A percentile compares a stretch with the other conserved stretches of the same genome.
Conservation (phyloP, 2,797 vertebrate genomes). For the Mormyrus hasselquistii region DNA sequence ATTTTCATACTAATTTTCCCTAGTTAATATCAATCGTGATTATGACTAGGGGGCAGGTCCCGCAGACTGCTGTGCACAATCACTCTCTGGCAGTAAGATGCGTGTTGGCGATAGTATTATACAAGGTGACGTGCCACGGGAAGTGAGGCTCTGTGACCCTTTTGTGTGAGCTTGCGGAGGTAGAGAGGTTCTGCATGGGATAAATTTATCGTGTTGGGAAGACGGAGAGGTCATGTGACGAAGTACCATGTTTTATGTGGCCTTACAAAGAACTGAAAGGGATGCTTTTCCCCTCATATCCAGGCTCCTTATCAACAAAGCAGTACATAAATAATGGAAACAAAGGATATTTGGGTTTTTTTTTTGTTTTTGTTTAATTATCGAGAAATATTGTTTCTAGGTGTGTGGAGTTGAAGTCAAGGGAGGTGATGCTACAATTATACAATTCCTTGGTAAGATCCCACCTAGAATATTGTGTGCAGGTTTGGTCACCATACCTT, state of each 20-base stretch:
- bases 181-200: background rate
- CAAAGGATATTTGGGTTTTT: background rate
- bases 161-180: background rate
- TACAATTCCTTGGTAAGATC: too few relatives aligned
- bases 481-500: too few relatives aligned
- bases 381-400: background rate
- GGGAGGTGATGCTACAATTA: too few relatives aligned
- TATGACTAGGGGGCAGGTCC: background rate
- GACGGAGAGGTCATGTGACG: background rate
- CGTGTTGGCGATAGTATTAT: background rate
- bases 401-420: too few relatives aligned
- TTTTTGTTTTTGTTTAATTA: background rate
- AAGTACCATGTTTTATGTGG: background rate
- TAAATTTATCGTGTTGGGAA: background rate
- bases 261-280: background rate
- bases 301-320: background rate
- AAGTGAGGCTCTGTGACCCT: background rate
- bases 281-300: background rate
- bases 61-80: background rate
- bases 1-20: slow-evolving; percentile 9
- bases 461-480: too few relatives aligned
- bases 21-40: background rate
- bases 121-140: background rate
- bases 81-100: background rate
- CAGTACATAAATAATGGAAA: background rate